These are phyloP conservation scores for Trochalopteron elliotii DNA, from an alignment of 2,113 vertebrate species.

Conservation along the genomic window DNA sequence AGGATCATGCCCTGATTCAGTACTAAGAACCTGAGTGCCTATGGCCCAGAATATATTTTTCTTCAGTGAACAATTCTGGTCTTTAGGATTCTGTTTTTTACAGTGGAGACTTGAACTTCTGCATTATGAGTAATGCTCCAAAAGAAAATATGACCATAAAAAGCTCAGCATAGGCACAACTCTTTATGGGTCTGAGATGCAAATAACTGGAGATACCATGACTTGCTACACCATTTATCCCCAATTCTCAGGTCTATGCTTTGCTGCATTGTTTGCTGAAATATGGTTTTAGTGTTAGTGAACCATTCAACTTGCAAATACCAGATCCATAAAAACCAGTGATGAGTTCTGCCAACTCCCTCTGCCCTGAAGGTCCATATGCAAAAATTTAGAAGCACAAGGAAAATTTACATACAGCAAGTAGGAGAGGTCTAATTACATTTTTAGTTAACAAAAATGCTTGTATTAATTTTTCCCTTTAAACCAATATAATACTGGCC, in stretches of 20 bases:
- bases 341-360: not conserved
- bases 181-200: not conserved
- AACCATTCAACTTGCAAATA: not conserved
- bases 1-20: not conserved
- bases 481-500: not conserved
- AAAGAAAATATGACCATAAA: not conserved
- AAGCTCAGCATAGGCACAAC: not conserved
- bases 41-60: not conserved
- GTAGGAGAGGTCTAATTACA: not conserved
- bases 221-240: not conserved
- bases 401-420: not conserved
- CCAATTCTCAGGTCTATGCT: not conserved
- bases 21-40: not conserved
- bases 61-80: not conserved
- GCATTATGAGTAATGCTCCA: not conserved
- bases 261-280: not conserved
- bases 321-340: not conserved
- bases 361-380: not conserved
- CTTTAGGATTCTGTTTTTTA: not conserved
- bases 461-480: not conserved
- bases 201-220: not conserved
- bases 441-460: not conserved
- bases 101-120: not conserved
- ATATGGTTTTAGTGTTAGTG: not conserved
- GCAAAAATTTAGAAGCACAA: not conserved